These are phyloP conservation scores for Montifringilla adamsi DNA, from an alignment of 2,113 vertebrate genomes.

Conservation along the genomic window DNA sequence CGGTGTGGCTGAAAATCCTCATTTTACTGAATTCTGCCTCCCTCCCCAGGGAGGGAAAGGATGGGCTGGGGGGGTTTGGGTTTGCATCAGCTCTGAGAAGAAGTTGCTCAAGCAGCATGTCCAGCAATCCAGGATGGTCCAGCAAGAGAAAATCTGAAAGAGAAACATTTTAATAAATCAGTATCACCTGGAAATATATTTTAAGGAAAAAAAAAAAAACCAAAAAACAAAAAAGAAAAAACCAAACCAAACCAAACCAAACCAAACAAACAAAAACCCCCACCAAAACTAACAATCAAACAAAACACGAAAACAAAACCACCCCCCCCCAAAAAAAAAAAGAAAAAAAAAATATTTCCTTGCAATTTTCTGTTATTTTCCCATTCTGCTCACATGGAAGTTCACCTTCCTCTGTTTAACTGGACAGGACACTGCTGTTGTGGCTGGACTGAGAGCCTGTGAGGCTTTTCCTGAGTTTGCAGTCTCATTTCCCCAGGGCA, in stretches of 20 bases:
- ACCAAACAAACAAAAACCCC: no score
- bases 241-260: no score
- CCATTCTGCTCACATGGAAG: accelerated
- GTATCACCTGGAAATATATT: not conserved
- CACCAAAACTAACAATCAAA: no score
- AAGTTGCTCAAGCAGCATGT: not conserved
- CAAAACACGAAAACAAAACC: no score
- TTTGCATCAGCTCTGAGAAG: not conserved
- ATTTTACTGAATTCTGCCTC: constrained; percentile 48
- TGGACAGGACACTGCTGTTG: not conserved
- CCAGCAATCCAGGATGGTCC: not conserved
- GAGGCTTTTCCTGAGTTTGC: not conserved
- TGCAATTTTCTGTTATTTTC: not conserved
- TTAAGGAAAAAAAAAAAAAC: not conserved
- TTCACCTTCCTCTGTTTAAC: not conserved
- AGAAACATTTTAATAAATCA: not conserved
- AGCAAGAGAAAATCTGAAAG: not conserved
- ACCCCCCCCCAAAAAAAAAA: no score
- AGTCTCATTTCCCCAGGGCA: not conserved
- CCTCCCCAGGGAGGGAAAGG: constrained; percentile 6
- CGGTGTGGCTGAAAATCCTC: constrained; percentile 45
- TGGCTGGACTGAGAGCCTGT: accelerated
- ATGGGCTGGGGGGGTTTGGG: not conserved
- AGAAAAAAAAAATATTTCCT: no score
- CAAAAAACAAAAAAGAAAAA: not conserved